A percentile compares a stretch with the other conserved stretches of the same genome.
Conservation (phyloP, 1,140 invertebrate species). For the Brachionus calyciflorus region DNA sequence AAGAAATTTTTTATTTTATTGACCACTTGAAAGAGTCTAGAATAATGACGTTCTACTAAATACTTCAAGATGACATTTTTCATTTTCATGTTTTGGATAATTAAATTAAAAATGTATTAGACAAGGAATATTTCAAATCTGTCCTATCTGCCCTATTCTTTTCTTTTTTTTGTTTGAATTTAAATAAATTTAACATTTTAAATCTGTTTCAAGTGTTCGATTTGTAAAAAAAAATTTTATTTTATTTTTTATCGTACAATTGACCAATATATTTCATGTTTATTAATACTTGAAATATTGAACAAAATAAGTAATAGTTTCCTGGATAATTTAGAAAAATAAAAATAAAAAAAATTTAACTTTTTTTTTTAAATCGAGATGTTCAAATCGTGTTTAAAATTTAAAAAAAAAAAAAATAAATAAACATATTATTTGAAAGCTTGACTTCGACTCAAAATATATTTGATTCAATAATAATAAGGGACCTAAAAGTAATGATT, state of each 20-base stretch:
- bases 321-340: conserved; percentile 11
- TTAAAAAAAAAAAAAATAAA: too few relatives aligned
- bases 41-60: not conserved
- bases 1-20: conserved; percentile 3
- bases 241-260: conserved; percentile 26
- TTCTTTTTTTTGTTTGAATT: conserved; percentile 34
- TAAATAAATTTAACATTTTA: conserved; percentile 20
- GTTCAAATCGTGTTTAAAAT: too few relatives aligned
- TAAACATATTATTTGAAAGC: too few relatives aligned
- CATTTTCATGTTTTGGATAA: conserved; percentile 40
- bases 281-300: conserved; percentile 20
- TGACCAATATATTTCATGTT: conserved; percentile 39
- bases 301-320: not conserved
- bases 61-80: conserved; percentile 34
- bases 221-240: not conserved
- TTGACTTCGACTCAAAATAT: too few relatives aligned
- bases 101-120: conserved; percentile 43
- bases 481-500: too few relatives aligned
- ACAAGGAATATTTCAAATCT: conserved; percentile 38
- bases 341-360: not conserved
- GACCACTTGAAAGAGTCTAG: conserved; percentile 33
- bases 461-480: too few relatives aligned
- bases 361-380: too few relatives aligned
- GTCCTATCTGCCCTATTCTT: not conserved
- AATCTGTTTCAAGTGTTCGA: conserved; percentile 14